phyloP scores from a whole-genome alignment of 2,113 vertebrate genomes.

The Piaya cayana region DNA sequence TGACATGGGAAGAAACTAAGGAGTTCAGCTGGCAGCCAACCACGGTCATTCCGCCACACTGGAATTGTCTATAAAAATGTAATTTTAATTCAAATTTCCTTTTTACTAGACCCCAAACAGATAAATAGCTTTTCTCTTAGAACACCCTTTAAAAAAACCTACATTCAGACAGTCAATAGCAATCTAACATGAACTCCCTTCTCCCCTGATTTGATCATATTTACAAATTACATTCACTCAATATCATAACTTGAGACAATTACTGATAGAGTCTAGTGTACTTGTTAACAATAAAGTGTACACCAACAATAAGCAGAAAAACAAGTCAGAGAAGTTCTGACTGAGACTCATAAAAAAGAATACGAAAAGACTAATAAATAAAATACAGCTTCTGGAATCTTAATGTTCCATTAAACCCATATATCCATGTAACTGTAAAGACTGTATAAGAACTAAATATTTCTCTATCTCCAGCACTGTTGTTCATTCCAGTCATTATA shows the following conservation, averaged over 20 bases:
- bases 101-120: not conserved
- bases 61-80: not conserved
- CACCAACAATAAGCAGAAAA: not conserved
- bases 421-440: not conserved
- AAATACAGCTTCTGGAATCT: not conserved
- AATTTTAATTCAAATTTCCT: not conserved
- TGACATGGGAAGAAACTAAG: not conserved
- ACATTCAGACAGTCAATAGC: not conserved
- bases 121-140: not conserved
- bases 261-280: not conserved
- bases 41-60: not conserved
- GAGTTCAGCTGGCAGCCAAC: accelerated
- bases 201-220: not conserved
- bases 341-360: accelerated
- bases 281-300: not conserved
- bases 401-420: not conserved
- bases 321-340: not conserved
- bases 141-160: not conserved
- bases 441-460: not conserved
- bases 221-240: not conserved
- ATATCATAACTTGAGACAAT: not conserved
- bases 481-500: not conserved
- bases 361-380: not conserved
- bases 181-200: not conserved
- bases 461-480: not conserved